phyloP scores from a whole-genome alignment of 2,888 invertebrate genomes.

The Lomographa bimaculata region DNA sequence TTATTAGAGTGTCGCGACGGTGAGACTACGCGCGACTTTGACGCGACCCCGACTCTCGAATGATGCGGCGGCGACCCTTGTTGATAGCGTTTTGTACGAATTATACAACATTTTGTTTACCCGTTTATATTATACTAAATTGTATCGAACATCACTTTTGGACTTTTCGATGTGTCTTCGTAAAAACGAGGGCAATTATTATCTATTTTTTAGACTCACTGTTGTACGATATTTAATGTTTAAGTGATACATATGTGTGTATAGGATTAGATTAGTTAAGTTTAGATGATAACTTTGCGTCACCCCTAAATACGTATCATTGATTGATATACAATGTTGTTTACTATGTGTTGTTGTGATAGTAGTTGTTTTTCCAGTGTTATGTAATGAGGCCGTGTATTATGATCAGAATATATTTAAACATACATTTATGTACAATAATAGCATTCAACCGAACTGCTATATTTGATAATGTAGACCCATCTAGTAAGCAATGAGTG shows the following conservation, averaged over 20 bases:
- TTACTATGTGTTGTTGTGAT: background rate
- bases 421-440: too few relatives aligned
- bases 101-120: constrained; percentile 59
- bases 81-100: constrained; percentile 58
- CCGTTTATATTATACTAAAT: constrained; percentile 40
- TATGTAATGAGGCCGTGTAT: background rate
- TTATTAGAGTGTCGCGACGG: constrained; percentile 32
- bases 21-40: background rate
- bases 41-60: background rate
- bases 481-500: too few relatives aligned
- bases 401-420: constrained; percentile 4
- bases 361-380: constrained; percentile 2
- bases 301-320: constrained; percentile 14
- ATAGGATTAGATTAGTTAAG: constrained; percentile 23
- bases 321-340: constrained; percentile 6
- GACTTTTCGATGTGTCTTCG: constrained; percentile 63
- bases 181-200: constrained; percentile 51
- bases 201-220: constrained; percentile 63
- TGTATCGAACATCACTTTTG: constrained; percentile 41
- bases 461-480: too few relatives aligned
- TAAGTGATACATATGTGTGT: constrained; percentile 28
- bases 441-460: too few relatives aligned
- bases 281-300: constrained; percentile 6
- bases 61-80: constrained; percentile 35
- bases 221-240: constrained; percentile 45